Conservation (phyloP, 2,797 vertebrate species). For the Pipistrellus pipistrellus region DNA sequence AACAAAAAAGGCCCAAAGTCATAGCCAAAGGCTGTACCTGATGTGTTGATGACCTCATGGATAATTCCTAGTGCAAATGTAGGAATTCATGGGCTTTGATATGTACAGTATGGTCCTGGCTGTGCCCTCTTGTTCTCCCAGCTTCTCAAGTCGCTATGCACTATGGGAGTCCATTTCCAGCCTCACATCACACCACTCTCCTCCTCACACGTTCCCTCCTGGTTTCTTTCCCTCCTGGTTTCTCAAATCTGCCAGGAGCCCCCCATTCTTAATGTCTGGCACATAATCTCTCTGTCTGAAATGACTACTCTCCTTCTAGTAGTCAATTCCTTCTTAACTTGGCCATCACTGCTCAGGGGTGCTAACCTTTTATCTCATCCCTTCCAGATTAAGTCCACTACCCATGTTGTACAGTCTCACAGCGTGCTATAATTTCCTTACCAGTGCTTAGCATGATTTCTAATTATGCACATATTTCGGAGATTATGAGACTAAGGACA, state of each 20-base stretch:
- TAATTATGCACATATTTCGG: not conserved
- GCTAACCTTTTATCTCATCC: not conserved
- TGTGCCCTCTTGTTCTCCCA: fast-evolving
- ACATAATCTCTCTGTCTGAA: not conserved
- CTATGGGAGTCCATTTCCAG: not conserved
- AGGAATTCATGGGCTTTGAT: not conserved
- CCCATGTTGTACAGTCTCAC: not conserved
- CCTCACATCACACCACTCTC: not conserved
- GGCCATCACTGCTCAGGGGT: not conserved
- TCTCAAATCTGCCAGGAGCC: not conserved
- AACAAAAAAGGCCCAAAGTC: conserved; percentile 54
- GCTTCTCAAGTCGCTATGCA: not conserved
- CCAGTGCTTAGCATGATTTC: not conserved
- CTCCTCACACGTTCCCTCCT: not conserved
- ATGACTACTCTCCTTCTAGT: not conserved
- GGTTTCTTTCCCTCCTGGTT: not conserved
- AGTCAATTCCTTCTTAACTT: not conserved
- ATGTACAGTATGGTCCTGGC: too few relatives aligned
- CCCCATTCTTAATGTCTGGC: not conserved
- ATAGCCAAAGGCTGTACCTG: not conserved
- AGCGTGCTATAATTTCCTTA: not conserved
- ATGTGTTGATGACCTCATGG: not conserved
- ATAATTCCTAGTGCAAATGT: not conserved
- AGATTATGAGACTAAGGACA: not conserved
- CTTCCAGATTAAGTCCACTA: not conserved